These are phyloP conservation scores for Myotis myotis DNA, from an alignment of 2,797 vertebrate species.

Conservation along the genomic window DNA sequence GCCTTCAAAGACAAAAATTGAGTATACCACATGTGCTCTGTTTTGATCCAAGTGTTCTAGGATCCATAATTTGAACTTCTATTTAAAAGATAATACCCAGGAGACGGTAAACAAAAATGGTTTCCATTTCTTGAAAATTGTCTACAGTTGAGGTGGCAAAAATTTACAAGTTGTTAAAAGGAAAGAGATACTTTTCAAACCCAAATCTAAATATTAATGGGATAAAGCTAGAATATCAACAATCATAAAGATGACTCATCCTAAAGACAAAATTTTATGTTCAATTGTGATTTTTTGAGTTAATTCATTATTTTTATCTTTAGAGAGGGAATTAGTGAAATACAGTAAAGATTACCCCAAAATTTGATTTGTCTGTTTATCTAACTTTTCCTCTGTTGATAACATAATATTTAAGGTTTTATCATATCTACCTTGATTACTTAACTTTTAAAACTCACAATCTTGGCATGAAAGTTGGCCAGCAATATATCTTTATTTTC, in stretches of 20 bases:
- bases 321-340: background rate
- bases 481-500: conserved; percentile 16
- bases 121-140: background rate
- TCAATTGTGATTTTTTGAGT: background rate
- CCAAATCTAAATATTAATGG: background rate
- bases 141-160: background rate
- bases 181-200: conserved; percentile 22
- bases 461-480: background rate
- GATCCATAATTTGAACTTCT: background rate
- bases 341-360: background rate
- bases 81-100: background rate
- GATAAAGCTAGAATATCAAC: background rate
- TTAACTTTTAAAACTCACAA: background rate
- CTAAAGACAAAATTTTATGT: background rate
- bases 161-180: background rate
- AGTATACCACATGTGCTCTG: background rate
- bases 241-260: background rate
- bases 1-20: background rate
- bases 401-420: background rate
- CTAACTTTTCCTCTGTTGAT: background rate
- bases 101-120: background rate
- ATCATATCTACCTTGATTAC: background rate
- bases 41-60: background rate
- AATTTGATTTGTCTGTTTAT: background rate
- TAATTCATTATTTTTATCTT: background rate